Percentiles rank a stretch among this genome's conserved stretches.
These are phyloP conservation scores for Sylvilagus floridanus DNA, from an alignment of 2,797 vertebrate species.

Conservation along the genomic window DNA sequence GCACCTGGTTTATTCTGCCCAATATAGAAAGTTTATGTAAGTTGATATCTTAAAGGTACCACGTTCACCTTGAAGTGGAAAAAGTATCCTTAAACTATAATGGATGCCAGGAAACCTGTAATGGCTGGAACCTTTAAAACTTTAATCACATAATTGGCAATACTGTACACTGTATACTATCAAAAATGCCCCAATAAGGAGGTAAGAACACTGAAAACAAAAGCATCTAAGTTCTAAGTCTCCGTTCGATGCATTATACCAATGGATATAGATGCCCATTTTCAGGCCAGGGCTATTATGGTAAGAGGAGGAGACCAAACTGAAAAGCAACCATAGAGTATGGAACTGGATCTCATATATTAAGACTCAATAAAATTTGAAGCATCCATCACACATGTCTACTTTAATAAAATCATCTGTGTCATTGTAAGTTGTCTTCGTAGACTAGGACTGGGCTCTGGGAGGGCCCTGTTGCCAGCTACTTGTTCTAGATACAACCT, in stretches of 20 bases:
- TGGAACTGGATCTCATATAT: not conserved
- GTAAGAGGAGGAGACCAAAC: not conserved
- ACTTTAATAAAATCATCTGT: not conserved
- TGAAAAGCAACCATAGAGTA: not conserved
- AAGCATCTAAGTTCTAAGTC: not conserved
- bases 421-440: not conserved
- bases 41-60: not conserved
- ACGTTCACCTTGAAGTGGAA: not conserved
- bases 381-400: not conserved
- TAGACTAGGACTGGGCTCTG: not conserved
- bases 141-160: conserved; percentile 9
- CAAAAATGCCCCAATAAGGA: not conserved
- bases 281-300: not conserved
- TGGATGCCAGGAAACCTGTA: not conserved
- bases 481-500: not conserved
- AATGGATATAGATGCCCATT: not conserved
- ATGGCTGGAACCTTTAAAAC: not conserved
- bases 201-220: not conserved
- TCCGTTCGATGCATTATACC: not conserved
- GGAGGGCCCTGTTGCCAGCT: not conserved
- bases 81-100: conserved; percentile 2
- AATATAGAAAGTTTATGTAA: not conserved
- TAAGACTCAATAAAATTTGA: not conserved
- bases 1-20: not conserved
- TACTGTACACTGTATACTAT: not conserved